Evolutionary conservation across 2,797 vertebrate genomes (phyloP), one percentile per base, ranked within the genome.

Genomic region (Remorina albescens): DNA sequence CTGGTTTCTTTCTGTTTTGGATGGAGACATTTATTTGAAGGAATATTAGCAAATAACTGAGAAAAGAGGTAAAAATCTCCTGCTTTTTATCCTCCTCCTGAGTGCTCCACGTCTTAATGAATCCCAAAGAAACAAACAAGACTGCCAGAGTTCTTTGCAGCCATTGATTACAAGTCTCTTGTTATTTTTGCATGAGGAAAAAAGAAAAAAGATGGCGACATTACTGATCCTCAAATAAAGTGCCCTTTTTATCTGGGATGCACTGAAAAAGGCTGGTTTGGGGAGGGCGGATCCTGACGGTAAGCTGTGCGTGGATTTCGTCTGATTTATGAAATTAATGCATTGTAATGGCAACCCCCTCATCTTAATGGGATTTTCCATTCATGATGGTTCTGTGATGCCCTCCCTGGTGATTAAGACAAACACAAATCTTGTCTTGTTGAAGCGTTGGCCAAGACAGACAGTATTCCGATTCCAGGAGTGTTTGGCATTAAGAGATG

Each of bases 81-180:
- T 70, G 51, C 60, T 53, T 62, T 70, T 65, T n/a, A 54, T 76
- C 55, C 59, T 9, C 25, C 71, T 74, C 25, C 71, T 74, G 47
- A 78, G 78, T 71, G 71, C 60, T 44, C 21, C 30, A 13, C 8
- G n/a, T 80, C 41, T 56, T 80, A 76, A 86, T 75, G 53, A 80
- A 63, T 81, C 77, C 75, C 66, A 50, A 23, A 75, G 58, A 82
- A 85, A 76, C 71, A 76, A 78, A 82, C 76, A 64, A 53, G 53
- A 26, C 67, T 25, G 73, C 13, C 11, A 2, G n/a, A 37, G 73
- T 82, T 88, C 65, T 71, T 10, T 25, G 61, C 62, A 59, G 68
- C 65, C 53, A 74, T 84, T 74, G 54, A 86, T 86, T 71, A 67
- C 41, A 36, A 32, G 21, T 76, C 42, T 66, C 60, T 46, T 15